These are phyloP conservation scores for Drosophila navojoa DNA, from an alignment of 1,140 invertebrate genomes.

Conservation along the genomic window DNA sequence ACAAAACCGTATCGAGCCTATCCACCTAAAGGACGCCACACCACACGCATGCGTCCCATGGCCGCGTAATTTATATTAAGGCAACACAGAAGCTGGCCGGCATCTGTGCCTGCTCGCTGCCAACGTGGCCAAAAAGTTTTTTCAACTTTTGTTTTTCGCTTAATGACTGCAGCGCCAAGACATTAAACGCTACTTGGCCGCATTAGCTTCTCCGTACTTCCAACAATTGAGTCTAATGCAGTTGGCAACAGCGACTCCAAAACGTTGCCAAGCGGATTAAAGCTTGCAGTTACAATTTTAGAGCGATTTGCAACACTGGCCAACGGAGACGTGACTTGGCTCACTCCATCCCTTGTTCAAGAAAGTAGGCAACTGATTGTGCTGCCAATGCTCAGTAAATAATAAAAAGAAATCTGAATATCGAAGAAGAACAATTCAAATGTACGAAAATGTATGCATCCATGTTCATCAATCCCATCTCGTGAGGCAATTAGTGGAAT, in stretches of 20 bases:
- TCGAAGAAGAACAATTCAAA: background rate
- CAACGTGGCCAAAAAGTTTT: conserved; percentile 49
- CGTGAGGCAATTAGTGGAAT: no score
- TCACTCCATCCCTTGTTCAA: background rate
- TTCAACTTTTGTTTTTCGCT: conserved; percentile 61
- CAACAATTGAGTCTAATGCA: conserved; percentile 51
- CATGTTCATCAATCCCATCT: no score
- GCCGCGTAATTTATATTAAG: conserved; percentile 58
- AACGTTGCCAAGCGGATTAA: conserved; percentile 34
- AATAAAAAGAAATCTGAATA: background rate
- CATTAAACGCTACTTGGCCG: conserved; percentile 78
- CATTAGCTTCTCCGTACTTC: conserved; percentile 66
- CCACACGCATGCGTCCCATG: conserved; percentile 21
- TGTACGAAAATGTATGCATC: no score
- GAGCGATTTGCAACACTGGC: conserved; percentile 52
- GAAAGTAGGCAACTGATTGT: conserved; percentile 61
- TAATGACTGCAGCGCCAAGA: conserved; percentile 75
- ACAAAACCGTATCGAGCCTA: conserved; percentile 14
- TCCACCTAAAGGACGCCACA: background rate
- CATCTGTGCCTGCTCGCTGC: conserved; percentile 8
- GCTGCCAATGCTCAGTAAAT: background rate
- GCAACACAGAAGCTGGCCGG: conserved; percentile 51
- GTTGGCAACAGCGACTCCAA: conserved; percentile 43
- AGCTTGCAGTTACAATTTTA: conserved; percentile 47
- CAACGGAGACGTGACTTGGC: conserved; percentile 41